Conservation (phyloP, 2,888 invertebrate species). For the Mylabris sibirica region DNA sequence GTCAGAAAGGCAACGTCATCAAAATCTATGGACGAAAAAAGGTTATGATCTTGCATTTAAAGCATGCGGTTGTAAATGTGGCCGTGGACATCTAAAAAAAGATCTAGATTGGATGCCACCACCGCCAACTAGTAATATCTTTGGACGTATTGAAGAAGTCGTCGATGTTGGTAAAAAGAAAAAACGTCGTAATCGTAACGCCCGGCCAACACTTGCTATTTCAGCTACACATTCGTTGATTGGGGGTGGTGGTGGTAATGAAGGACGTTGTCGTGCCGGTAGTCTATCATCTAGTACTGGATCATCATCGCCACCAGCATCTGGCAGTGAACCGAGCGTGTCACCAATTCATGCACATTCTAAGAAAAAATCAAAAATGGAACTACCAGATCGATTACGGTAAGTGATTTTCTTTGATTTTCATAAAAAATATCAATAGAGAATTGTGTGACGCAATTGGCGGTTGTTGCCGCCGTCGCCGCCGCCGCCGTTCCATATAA, state of each 20-base stretch:
- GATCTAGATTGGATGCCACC: conserved; percentile 92
- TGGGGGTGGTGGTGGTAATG: conserved; percentile 52
- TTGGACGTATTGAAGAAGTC: conserved; percentile 63
- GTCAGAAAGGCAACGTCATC: conserved; percentile 93
- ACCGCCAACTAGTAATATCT: conserved; percentile 64
- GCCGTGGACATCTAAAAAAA: conserved; percentile 91
- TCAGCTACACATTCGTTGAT: conserved; percentile 60
- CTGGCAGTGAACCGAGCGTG: conserved; percentile 77
- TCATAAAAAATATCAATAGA: not conserved
- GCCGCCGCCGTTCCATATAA: conserved; percentile 14
- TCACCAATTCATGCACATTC: conserved; percentile 73
- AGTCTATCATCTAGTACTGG: conserved; percentile 81
- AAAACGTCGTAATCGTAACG: conserved; percentile 72
- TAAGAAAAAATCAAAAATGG: conserved; percentile 73
- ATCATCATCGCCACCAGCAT: conserved; percentile 80
- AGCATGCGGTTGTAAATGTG: conserved; percentile 93
- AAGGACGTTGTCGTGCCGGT: conserved; percentile 73
- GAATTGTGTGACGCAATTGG: not conserved
- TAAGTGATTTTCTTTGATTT: conserved; percentile 64
- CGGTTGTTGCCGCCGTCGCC: not conserved
- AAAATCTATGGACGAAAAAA: conserved; percentile 97
- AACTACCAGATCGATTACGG: conserved; percentile 82
- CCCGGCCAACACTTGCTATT: conserved; percentile 66
- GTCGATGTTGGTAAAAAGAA: conserved; percentile 65
- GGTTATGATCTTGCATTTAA: conserved; percentile 96